Evolutionary conservation across 2,888 invertebrate genomes (phyloP), one percentile per base, ranked within the genome.

Genomic region (Agapostemon virescens): DNA sequence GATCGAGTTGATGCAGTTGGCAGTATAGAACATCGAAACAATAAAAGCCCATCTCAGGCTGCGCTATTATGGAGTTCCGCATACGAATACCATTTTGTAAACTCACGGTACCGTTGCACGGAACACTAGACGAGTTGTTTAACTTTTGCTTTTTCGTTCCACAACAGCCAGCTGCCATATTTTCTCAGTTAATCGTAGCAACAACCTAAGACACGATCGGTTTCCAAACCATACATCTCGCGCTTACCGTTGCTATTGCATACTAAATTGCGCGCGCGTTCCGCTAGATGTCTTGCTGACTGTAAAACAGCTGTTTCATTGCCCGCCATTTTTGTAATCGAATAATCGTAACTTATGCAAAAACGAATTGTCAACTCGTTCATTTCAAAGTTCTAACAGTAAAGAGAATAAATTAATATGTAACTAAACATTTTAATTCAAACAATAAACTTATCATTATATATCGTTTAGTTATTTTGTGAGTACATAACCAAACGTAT

Each of bases 1-100:
- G 96, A 89, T 98, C 98, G 93, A 97, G 95, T 93, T 97, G 97
- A 94, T 98, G 97, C 91, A 99, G 95, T 94, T 98, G 98, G 93
- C 96, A 96, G 93, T 98, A 97, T 87, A 99, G 96, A 90, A 99
- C 98, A 94, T 99, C 99, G 95, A 99, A 99, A 95, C 99, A 99
- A 94, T 97, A 99, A 95, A 97, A 98, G 93, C 98, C 98, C 99
- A 99, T 99, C 93, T 99, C 98, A 86, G 97, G 96, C 93, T 96
- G 95, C 88, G 97, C 98, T 88, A 98, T 96, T 92, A 93, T 93
- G 79, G 94, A 93, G 88, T 94, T 94, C 84, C 92, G 92, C 84
- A 93, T 92, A 77, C 85, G 88, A 40, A 86, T 89, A 76, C 93
- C 93, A 88, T 93, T 93, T 84, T 88, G 89, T 89, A 93, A 93